Conservation (phyloP, 1,140 invertebrate genomes). For the Metopolophium dirhodum region DNA sequence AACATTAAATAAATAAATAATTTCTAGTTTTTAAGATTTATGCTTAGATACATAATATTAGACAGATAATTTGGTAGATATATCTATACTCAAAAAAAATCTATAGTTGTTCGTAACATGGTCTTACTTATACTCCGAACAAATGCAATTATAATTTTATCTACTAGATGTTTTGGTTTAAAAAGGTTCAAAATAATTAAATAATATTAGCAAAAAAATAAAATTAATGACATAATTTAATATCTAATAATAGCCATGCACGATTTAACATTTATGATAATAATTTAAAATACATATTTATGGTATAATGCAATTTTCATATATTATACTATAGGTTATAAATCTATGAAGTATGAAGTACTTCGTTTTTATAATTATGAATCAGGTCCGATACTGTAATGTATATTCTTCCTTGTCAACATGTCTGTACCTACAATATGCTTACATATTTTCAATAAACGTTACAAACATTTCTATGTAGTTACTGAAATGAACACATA, state of each 20-base stretch:
- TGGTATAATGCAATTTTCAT: background rate
- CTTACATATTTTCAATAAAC: too few species aligned
- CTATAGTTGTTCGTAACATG: background rate
- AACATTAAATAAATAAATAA: background rate
- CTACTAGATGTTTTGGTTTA: background rate
- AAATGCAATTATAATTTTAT: background rate
- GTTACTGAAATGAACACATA: too few species aligned
- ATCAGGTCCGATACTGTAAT: too few species aligned
- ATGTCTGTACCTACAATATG: too few species aligned
- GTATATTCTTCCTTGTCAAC: too few species aligned
- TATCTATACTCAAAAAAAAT: background rate
- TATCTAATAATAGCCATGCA: background rate
- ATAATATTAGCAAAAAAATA: background rate
- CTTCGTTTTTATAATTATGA: too few species aligned
- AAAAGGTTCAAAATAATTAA: background rate
- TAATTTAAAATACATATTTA: background rate
- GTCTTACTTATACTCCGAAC: background rate
- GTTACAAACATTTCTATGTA: too few species aligned
- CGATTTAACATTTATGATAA: background rate
- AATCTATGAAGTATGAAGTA: too few species aligned
- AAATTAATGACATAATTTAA: background rate
- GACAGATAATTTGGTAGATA: background rate
- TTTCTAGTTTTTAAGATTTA: background rate
- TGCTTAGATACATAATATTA: background rate
- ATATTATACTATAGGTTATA: background rate